Conservation (phyloP, 2,888 invertebrate species). For the Cenopis cana region DNA sequence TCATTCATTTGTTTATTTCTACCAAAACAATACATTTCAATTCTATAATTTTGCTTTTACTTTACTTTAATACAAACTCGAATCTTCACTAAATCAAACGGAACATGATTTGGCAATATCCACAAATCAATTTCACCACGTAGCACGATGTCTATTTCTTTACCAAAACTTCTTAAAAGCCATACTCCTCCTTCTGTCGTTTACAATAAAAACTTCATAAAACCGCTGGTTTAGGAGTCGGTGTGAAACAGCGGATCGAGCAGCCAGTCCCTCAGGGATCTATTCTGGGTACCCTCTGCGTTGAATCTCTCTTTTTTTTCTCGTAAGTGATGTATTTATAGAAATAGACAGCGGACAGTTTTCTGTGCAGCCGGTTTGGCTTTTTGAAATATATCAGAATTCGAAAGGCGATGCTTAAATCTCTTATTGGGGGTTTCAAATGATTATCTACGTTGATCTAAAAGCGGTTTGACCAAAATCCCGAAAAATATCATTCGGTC, state of each 20-base stretch:
- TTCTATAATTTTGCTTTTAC: not conserved
- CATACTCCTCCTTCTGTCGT: slow-evolving; percentile 35
- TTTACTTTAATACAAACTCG: not conserved
- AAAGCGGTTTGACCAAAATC: not conserved
- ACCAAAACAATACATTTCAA: not conserved
- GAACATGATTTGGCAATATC: slow-evolving; percentile 23
- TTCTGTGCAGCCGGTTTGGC: slow-evolving; percentile 34
- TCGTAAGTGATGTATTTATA: slow-evolving; percentile 80
- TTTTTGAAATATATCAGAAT: slow-evolving; percentile 27
- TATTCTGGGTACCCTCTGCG: slow-evolving; percentile 78
- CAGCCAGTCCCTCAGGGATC: slow-evolving; percentile 81
- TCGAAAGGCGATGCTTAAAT: slow-evolving; percentile 6
- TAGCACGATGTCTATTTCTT: slow-evolving; percentile 26
- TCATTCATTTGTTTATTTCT: not conserved
- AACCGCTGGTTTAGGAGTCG: slow-evolving; percentile 51
- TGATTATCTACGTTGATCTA: not conserved
- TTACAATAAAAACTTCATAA: slow-evolving; percentile 41
- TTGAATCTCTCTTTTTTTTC: slow-evolving; percentile 67
- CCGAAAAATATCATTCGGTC: not conserved
- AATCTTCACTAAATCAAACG: slow-evolving; percentile 7
- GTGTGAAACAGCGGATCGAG: slow-evolving; percentile 67
- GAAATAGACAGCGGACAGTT: slow-evolving; percentile 66
- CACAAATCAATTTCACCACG: slow-evolving; percentile 36
- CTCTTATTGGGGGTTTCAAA: not conserved
- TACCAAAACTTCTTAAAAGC: slow-evolving; percentile 34